Evolutionary conservation across 2,888 invertebrate genomes (phyloP), one percentile per base, ranked within the genome.

Genomic region (Steinernema scapterisci): DNA sequence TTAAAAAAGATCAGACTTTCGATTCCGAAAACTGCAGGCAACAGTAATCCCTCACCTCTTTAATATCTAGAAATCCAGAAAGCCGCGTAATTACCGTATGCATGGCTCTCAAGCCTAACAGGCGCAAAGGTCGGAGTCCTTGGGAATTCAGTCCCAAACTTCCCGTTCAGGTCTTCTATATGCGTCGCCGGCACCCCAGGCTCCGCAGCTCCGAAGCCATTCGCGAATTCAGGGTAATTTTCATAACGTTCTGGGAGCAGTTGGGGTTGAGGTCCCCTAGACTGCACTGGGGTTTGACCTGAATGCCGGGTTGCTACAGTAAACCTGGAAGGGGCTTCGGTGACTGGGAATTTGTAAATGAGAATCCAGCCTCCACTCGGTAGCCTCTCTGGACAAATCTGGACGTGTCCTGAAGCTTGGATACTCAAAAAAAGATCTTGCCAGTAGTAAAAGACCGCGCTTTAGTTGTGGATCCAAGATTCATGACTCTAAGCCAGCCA

Each of bases 321-420:
- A n/a, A n/a, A n/a, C n/a, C n/a, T n/a, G n/a, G n/a, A n/a, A n/a
- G n/a, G n/a, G n/a, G 81, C 82, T 63, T 82, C 81, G 56, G 76
- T 78, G 56, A 82, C 73, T 44, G 77, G 75, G 52, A 51, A 63
- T 11, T 63, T 63, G 31, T 27, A 31, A 27, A 27, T 21, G 76
- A 45, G 44, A 70, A 74, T 43, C 74, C 74, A 21, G 77, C n/a
- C n/a, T n/a, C n/a, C n/a, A n/a, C n/a, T n/a, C n/a, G n/a, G n/a
- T n/a, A n/a, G n/a, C n/a, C n/a, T n/a, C n/a, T n/a, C n/a, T n/a
- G n/a, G n/a, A n/a, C n/a, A n/a, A n/a, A n/a, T n/a, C n/a, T n/a
- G n/a, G n/a, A n/a, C n/a, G n/a, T n/a, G n/a, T n/a, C n/a, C n/a
- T n/a, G n/a, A n/a, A n/a, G n/a, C n/a, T n/a, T n/a, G n/a, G n/a